These are phyloP conservation scores for Sebastes oblongus DNA, from an alignment of 2,797 vertebrate species.

Conservation along the genomic window DNA sequence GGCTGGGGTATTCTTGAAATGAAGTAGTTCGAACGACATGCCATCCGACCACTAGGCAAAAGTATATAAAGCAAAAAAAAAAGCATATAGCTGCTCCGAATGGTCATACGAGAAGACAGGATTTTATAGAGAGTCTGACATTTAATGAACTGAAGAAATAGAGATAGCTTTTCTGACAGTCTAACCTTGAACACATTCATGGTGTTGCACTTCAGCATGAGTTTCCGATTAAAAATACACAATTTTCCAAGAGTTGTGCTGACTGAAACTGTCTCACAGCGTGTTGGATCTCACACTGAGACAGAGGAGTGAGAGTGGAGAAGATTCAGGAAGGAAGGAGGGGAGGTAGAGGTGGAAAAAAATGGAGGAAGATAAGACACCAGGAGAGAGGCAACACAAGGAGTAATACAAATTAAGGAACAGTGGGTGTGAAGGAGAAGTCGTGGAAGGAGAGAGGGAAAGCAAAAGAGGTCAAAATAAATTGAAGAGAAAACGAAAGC, in stretches of 20 bases:
- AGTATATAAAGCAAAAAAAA: not conserved
- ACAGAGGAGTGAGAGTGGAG: not conserved
- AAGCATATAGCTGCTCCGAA: not conserved
- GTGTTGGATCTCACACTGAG: not conserved
- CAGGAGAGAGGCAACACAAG: not conserved
- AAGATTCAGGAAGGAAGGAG: not conserved
- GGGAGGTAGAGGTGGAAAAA: not conserved
- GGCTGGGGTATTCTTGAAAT: not conserved
- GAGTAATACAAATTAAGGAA: not conserved
- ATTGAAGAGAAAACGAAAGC: not conserved
- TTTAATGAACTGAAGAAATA: not conserved
- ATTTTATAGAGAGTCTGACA: not conserved
- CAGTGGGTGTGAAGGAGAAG: not conserved
- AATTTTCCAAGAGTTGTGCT: not conserved
- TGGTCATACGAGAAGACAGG: not conserved
- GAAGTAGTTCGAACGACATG: not conserved
- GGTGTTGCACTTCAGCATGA: not conserved
- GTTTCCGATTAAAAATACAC: not conserved
- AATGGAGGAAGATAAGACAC: not conserved
- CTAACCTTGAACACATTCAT: not conserved
- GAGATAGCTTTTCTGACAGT: not conserved
- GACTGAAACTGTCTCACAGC: not conserved
- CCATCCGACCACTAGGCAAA: not conserved
- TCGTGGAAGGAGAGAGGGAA: not conserved
- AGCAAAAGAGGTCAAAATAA: not conserved